Conservation (phyloP, 2,113 vertebrate species). For the Elachura formosa region DNA sequence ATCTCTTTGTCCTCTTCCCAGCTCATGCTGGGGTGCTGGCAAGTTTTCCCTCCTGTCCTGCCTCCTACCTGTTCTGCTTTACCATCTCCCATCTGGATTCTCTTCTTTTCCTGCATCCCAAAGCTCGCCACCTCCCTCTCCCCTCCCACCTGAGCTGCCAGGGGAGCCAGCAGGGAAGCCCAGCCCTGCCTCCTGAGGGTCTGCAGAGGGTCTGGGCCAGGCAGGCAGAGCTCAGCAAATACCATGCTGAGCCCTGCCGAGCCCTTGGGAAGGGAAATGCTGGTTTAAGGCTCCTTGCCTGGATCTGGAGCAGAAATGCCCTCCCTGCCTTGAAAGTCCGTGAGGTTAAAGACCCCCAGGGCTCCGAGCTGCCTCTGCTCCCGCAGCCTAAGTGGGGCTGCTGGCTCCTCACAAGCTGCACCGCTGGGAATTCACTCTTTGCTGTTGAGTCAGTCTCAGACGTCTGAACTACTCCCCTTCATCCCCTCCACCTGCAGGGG, state of each 20-base stretch:
- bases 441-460: not conserved
- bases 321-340: not conserved
- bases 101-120: not conserved
- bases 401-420: not conserved
- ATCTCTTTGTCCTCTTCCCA: not conserved
- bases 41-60: not conserved
- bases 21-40: not conserved
- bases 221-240: not conserved
- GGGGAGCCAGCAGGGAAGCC: not conserved
- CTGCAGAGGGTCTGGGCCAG: not conserved
- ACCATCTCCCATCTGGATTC: not conserved
- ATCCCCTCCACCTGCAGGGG: not conserved
- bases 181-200: not conserved
- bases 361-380: not conserved
- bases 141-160: accelerated
- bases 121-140: not conserved
- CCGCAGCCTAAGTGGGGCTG: not conserved
- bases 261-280: not conserved
- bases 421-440: not conserved
- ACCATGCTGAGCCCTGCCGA: not conserved
- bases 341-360: not conserved
- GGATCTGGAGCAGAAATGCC: not conserved
- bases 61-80: not conserved
- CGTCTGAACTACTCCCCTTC: not conserved
- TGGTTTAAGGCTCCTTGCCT: not conserved